Base-by-base conservation (phyloP, 2,797 vertebrate genomes). In the Lacerta bilineata region DNA sequence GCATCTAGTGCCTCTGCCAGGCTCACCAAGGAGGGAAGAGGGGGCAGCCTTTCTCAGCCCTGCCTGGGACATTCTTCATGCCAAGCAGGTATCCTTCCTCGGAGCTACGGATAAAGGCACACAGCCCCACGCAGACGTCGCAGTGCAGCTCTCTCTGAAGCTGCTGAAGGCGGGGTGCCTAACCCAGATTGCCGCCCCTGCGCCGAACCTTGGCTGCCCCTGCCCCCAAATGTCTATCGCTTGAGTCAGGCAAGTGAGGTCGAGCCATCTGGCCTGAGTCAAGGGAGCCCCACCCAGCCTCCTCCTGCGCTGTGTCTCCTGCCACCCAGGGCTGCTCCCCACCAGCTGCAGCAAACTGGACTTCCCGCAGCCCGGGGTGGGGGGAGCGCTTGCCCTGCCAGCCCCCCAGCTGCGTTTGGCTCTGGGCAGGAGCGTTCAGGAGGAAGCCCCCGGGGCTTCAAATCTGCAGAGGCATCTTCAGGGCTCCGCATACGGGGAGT, bases 51-150 rank as follows among this genome's bases (percentile, higher is more conserved):
- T n/a, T n/a, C 69, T n/a, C 8, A 18, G 64, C 66, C 66, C 66
- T 29, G 66, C 20, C 66, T 69, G 27, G 66, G 29, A 50, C 46
- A 50, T 50, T 50, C 46, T 50, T 11, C 46, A 50, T 50, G 20
- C 66, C 66, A 69, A 29, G 20, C 23, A 69, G 66, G 23, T 7
- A 10, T 69, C 29, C 66, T 20, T 18, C 5, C 64, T 25, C 5
- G 15, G 69, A n/a, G 29, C 11, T 72, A 61, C 59, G 5, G 18
- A 61, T n/a, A 71, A 33, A 13, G 69, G 11, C n/a, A 33, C 29
- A 8, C 10, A 71, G n/a, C 29, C 13, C 15, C 5, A n/a, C n/a
- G 71, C n/a, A 13, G 27, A 2, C 27, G 1, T 0, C 2, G n/a
- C 11, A 36, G 2, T 6, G 68, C 10, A 15, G 69, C 10, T 10